phyloP scores from a whole-genome alignment of 2,797 vertebrate genomes.

The Spea hammondii region DNA sequence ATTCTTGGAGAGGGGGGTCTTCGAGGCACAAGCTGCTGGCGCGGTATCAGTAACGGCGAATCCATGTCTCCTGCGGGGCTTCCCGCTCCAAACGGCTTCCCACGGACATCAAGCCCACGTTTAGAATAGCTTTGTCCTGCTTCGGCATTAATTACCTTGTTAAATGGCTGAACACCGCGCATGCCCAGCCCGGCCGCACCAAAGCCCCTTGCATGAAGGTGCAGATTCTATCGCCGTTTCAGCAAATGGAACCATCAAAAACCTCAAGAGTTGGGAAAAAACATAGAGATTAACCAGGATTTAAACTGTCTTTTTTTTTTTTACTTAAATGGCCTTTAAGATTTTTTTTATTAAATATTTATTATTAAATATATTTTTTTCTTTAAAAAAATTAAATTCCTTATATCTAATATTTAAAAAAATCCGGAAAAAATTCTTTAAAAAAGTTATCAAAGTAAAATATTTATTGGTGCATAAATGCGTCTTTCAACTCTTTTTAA shows the following conservation, averaged over 20 bases:
- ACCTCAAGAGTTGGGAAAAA: too few species aligned
- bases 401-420: too few species aligned
- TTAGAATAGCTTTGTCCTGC: constrained; percentile 57
- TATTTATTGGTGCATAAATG: too few species aligned
- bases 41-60: constrained; percentile 42
- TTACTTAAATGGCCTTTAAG: too few species aligned
- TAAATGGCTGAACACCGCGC: constrained; percentile 14
- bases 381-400: too few species aligned
- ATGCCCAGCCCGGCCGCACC: background rate
- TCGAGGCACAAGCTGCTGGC: constrained; percentile 47
- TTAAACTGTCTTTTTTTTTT: too few species aligned
- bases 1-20: constrained; percentile 62
- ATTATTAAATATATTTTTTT: too few species aligned
- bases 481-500: too few species aligned
- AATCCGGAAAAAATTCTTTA: too few species aligned
- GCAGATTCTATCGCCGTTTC: background rate
- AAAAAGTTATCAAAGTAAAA: too few species aligned
- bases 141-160: constrained; percentile 64
- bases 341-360: too few species aligned
- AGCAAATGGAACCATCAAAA: background rate
- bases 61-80: constrained; percentile 54
- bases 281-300: too few species aligned
- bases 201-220: background rate
- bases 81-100: constrained; percentile 63
- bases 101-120: constrained; percentile 62